phyloP scores from a whole-genome alignment of 1,140 invertebrate species.

The Aphis gossypii region DNA sequence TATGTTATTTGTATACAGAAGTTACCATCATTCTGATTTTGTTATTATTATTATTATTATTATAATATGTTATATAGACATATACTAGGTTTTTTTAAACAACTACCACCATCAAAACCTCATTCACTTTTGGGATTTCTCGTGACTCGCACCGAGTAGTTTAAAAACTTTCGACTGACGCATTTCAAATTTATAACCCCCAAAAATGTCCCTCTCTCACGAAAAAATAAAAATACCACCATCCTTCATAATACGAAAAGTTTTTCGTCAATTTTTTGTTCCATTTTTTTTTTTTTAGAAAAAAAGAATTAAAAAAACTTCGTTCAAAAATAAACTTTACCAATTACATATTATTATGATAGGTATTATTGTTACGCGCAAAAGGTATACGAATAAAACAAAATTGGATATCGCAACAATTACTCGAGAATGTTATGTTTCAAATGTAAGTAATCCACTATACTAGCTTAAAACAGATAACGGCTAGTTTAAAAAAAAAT shows the following conservation, averaged over 20 bases:
- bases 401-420: not conserved
- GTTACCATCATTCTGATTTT: not conserved
- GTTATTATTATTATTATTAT: not conserved
- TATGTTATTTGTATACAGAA: not conserved
- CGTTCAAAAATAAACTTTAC: constrained; percentile 23
- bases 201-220: not conserved
- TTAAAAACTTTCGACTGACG: constrained; percentile 25
- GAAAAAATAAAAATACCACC: not conserved
- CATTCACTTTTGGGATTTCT: constrained; percentile 23
- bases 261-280: not conserved
- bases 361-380: not conserved
- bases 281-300: not conserved
- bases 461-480: not conserved
- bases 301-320: not conserved
- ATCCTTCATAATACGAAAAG: not conserved
- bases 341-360: constrained; percentile 13
- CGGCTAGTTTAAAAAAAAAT: not conserved
- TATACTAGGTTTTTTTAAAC: not conserved
- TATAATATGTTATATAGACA: not conserved
- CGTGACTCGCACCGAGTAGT: not conserved
- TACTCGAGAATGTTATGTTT: not conserved
- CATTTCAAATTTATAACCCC: constrained; percentile 24
- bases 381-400: not conserved
- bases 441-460: not conserved
- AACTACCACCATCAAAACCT: not conserved